Conservation (phyloP, 1,140 invertebrate species). For the Penaeus vannamei region DNA sequence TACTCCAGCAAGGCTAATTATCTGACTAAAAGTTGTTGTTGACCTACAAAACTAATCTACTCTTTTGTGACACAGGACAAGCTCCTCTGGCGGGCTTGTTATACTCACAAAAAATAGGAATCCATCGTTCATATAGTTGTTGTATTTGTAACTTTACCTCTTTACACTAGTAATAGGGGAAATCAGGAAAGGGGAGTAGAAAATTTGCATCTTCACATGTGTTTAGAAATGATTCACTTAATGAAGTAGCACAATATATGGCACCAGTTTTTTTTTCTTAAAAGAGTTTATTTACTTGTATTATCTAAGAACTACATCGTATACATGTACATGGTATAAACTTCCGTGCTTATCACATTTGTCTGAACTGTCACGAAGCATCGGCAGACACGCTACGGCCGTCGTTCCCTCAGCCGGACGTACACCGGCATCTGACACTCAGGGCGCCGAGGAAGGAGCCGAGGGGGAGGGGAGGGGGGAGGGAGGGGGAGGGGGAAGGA, state of each 20-base stretch:
- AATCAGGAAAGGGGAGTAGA: constrained; percentile 4
- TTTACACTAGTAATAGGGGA: neutral
- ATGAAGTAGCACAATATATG: constrained; percentile 43
- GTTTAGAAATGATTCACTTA: constrained; percentile 29
- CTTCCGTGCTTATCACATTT: constrained; percentile 34
- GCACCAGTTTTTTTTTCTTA: constrained; percentile 37
- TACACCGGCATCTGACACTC: no score
- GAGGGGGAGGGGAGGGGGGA: neutral
- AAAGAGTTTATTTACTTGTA: no score
- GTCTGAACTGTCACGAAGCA: constrained; percentile 18
- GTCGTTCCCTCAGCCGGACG: no score
- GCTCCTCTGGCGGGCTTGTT: neutral
- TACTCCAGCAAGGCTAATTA: constrained; percentile 44
- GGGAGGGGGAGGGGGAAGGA: neutral
- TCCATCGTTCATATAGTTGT: constrained; percentile 21
- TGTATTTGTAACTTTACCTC: neutral
- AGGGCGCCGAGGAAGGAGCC: no score
- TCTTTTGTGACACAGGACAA: constrained; percentile 8
- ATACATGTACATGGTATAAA: constrained; percentile 41
- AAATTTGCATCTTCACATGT: constrained; percentile 10
- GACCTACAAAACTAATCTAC: constrained; percentile 50
- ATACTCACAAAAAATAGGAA: constrained; percentile 36
- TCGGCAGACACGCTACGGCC: neutral
- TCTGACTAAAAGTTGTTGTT: neutral
- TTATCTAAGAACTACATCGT: constrained; percentile 20